These are phyloP conservation scores for Nudaria mundana DNA, from an alignment of 2,888 invertebrate species.

Conservation along the genomic window DNA sequence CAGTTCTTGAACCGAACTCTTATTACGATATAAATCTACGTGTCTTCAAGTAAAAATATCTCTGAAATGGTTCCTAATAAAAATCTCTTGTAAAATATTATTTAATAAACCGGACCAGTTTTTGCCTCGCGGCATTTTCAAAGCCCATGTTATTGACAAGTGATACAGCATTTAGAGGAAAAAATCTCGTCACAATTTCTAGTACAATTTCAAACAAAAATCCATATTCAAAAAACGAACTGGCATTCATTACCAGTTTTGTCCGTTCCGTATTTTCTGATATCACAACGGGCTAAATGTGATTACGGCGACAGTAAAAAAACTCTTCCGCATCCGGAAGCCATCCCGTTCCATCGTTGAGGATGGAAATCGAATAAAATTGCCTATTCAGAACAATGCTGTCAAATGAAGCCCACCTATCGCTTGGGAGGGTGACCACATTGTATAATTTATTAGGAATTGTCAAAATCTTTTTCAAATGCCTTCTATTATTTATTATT, in stretches of 20 bases:
- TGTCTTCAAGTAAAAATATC: too few relatives aligned
- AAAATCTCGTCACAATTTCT: neutral
- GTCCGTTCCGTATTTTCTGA: neutral
- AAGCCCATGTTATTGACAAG: too few relatives aligned
- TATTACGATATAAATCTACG: too few relatives aligned
- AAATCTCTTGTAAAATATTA: too few relatives aligned
- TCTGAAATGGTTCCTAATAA: too few relatives aligned
- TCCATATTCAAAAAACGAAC: neutral
- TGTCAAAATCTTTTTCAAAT: too few relatives aligned
- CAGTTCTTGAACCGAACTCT: too few relatives aligned
- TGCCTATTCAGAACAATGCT: slow-evolving; percentile 34
- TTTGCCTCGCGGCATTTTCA: too few relatives aligned
- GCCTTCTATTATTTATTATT: too few relatives aligned
- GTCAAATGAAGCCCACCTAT: slow-evolving; percentile 35
- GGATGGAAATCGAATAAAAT: slow-evolving; percentile 32
- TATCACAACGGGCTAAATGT: slow-evolving; percentile 9
- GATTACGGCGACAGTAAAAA: slow-evolving; percentile 13
- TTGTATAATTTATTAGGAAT: too few relatives aligned
- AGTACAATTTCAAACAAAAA: neutral
- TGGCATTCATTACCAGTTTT: slow-evolving; percentile 1
- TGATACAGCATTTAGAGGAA: too few relatives aligned
- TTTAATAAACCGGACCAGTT: too few relatives aligned
- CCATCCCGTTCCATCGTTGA: neutral
- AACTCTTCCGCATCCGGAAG: slow-evolving; percentile 8
- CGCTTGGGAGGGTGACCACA: slow-evolving; percentile 6